These are phyloP conservation scores for Scrobipalpa atriplicella DNA, from an alignment of 2,888 invertebrate genomes.

Conservation along the genomic window DNA sequence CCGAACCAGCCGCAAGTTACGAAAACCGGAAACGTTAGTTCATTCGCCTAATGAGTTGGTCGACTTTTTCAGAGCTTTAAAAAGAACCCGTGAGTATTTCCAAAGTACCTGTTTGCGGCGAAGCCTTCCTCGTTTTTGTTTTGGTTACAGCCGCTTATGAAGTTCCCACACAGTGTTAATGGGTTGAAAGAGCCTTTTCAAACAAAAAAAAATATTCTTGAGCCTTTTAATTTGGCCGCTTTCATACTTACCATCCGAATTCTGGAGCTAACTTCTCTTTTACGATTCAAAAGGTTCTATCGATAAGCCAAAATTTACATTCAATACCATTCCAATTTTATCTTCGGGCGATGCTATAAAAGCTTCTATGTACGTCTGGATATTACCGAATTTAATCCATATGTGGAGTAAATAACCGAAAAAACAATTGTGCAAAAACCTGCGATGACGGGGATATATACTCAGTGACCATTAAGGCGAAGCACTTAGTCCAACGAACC, in stretches of 20 bases:
- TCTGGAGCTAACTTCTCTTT: not conserved
- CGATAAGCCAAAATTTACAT: not conserved
- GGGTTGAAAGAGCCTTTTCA: slow-evolving; percentile 16
- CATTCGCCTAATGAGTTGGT: slow-evolving; percentile 63
- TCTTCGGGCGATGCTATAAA: slow-evolving; percentile 25
- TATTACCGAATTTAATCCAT: not conserved
- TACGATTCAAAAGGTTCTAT: not conserved
- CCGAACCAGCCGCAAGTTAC: slow-evolving; percentile 43
- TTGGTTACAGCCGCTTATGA: slow-evolving; percentile 34
- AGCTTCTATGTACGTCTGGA: not conserved
- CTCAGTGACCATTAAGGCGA: slow-evolving; percentile 40
- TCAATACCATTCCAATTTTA: slow-evolving; percentile 16
- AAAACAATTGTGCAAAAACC: slow-evolving; percentile 24
- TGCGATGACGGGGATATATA: slow-evolving; percentile 25
- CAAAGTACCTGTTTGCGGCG: slow-evolving; percentile 51
- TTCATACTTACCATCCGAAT: not conserved
- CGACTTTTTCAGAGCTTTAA: slow-evolving; percentile 54
- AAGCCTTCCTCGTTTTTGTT: slow-evolving; percentile 36
- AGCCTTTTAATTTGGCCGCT: slow-evolving; percentile 15
- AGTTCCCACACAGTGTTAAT: slow-evolving; percentile 31
- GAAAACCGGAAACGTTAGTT: slow-evolving; percentile 55
- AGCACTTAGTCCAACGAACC: slow-evolving; percentile 50
- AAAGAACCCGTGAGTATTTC: slow-evolving; percentile 48
- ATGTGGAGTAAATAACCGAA: slow-evolving; percentile 23
- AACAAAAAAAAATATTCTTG: slow-evolving; percentile 9